Evolutionary conservation across 1,140 invertebrate species (phyloP).

Genomic region (Drosophila obscura): DNA sequence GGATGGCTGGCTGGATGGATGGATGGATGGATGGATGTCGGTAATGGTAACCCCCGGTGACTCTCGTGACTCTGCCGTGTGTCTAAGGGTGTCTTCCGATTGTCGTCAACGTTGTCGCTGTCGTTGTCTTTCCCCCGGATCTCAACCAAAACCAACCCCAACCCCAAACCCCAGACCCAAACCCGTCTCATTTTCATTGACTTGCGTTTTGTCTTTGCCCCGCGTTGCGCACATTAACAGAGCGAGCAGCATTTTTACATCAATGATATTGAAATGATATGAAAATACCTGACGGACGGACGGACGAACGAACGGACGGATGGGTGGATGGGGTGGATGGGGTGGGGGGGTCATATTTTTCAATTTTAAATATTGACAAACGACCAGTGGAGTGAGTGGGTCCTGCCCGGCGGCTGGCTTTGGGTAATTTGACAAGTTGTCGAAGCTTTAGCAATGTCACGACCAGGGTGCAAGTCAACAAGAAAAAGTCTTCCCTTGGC

Average conservation of each 20-base stretch:
- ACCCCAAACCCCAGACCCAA: neutral
- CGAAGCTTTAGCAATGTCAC: slow-evolving; percentile 69
- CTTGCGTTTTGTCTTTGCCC: slow-evolving; percentile 57
- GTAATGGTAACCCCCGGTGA: slow-evolving; percentile 69
- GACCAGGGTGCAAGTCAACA: slow-evolving; percentile 54
- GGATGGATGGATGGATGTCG: slow-evolving; percentile 45
- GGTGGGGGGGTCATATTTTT: slow-evolving; percentile 63
- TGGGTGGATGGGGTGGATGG: neutral
- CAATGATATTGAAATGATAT: slow-evolving; percentile 81
- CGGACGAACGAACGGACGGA: neutral
- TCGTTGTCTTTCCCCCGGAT: slow-evolving; percentile 14
- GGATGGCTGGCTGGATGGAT: slow-evolving; percentile 21
- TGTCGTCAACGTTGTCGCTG: slow-evolving; percentile 61
- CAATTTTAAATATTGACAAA: slow-evolving; percentile 82
- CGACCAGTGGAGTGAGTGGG: slow-evolving; percentile 1
- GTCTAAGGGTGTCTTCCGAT: slow-evolving; percentile 74
- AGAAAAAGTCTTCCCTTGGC: slow-evolving; percentile 3
- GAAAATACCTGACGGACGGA: slow-evolving; percentile 46
- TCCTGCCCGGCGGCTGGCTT: slow-evolving; percentile 42
- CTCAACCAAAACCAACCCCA: slow-evolving; percentile 7
- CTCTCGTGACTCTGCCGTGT: slow-evolving; percentile 53
- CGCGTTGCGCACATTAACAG: slow-evolving; percentile 51
- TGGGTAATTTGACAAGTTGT: slow-evolving; percentile 81
- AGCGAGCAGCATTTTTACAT: slow-evolving; percentile 58
- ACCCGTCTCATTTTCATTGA: slow-evolving; percentile 56